phyloP scores from a whole-genome alignment of 2,113 vertebrate genomes.

The Vulpes vulpes region DNA sequence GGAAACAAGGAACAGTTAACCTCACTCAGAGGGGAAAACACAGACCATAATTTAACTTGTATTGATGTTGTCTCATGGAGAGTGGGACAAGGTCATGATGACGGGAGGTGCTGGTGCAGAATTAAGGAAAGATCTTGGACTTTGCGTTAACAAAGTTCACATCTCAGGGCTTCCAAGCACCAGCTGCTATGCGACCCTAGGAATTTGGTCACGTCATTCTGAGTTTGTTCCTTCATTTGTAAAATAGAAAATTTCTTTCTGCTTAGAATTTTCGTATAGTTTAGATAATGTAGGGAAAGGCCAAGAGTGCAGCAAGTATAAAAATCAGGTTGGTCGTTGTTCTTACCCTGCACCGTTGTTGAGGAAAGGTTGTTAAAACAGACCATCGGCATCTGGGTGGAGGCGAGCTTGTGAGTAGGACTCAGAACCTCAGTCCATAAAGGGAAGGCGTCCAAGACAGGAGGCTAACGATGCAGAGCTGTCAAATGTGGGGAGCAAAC shows the following conservation, averaged over 20 bases:
- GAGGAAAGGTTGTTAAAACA: not conserved
- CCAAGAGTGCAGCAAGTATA: not conserved
- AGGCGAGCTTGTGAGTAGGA: not conserved
- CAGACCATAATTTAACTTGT: not conserved
- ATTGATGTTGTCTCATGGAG: not conserved
- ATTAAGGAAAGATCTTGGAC: not conserved
- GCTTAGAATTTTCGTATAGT: not conserved
- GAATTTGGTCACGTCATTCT: not conserved
- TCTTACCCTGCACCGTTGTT: not conserved
- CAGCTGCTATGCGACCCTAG: not conserved
- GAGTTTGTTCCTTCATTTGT: slow-evolving; percentile 20
- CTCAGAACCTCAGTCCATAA: not conserved
- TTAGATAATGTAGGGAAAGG: not conserved
- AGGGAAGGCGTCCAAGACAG: not conserved
- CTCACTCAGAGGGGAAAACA: not conserved
- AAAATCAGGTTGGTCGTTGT: not conserved
- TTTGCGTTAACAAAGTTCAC: not conserved
- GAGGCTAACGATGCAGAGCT: not conserved
- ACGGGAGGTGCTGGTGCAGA: no score
- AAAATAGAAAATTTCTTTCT: not conserved
- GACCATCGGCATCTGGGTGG: not conserved
- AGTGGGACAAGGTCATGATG: not conserved
- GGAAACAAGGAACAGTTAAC: not conserved
- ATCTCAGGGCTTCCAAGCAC: not conserved
- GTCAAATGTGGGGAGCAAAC: not conserved